A percentile compares a stretch with the other conserved stretches of the same genome.
Conservation (phyloP, 2,797 vertebrate species). For the Microctenopoma steveboyesi region DNA sequence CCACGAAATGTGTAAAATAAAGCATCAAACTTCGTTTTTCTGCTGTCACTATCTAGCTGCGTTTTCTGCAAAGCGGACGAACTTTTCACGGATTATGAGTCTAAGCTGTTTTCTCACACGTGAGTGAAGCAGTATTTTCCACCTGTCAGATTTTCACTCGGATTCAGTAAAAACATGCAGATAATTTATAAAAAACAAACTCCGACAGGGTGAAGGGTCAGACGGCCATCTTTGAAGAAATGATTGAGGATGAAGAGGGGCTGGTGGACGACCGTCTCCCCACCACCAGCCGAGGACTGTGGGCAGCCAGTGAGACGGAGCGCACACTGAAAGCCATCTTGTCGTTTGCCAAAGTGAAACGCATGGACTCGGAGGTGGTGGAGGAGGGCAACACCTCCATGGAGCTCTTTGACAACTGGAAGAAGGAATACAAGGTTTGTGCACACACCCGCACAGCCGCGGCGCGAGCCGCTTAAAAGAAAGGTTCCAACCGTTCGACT, state of each 20-base stretch:
- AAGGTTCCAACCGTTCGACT: too few species aligned
- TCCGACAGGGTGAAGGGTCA: constrained; percentile 92
- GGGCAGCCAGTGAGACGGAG: constrained; percentile 95
- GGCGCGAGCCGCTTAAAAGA: too few species aligned
- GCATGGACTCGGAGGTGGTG: constrained; percentile 86
- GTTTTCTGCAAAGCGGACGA: constrained; percentile 99
- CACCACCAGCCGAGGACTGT: constrained; percentile 94
- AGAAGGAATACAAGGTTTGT: constrained; percentile 97
- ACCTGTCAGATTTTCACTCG: rapidly evolving
- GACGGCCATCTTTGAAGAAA: constrained; percentile 97
- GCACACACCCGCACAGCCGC: too few species aligned
- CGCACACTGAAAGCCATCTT: constrained; percentile 92
- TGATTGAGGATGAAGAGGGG: constrained; percentile 98
- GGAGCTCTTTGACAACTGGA: constrained; percentile 97
- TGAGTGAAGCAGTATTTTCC: constrained; percentile 81
- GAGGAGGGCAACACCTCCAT: constrained; percentile 95
- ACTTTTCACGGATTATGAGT: constrained; percentile 97
- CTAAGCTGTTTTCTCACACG: constrained; percentile 98
- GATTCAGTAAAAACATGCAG: neutral
- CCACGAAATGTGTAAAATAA: neutral
- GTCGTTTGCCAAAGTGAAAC: constrained; percentile 92
- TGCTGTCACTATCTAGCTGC: constrained; percentile 84
- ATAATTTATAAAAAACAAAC: neutral
- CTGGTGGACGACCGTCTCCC: constrained; percentile 94
- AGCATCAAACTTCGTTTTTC: neutral